Percentiles rank a stretch among this genome's conserved stretches.
These are phyloP conservation scores for Eidolon dupreanum DNA, from an alignment of 2,797 vertebrate genomes.

Conservation along the genomic window DNA sequence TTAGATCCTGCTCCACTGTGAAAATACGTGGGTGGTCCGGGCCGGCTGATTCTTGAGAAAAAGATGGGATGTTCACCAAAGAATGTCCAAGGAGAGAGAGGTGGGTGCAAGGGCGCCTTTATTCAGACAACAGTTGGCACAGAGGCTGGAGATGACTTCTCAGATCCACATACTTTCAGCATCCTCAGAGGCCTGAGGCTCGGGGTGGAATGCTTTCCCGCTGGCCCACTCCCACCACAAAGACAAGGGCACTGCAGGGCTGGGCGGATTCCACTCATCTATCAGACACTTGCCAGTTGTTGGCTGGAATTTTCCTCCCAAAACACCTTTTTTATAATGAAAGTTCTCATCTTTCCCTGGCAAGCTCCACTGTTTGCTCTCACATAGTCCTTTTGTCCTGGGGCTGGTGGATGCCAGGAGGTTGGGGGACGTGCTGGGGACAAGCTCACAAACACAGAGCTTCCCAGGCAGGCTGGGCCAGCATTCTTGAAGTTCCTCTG, in stretches of 20 bases:
- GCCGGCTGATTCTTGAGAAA: neutral
- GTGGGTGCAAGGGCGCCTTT: neutral
- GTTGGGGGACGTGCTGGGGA: neutral
- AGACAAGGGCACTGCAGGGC: neutral
- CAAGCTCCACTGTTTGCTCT: neutral
- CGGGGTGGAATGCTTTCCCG: neutral
- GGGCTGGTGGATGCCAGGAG: neutral
- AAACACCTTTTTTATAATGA: neutral
- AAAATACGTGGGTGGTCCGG: fast-evolving
- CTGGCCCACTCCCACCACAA: neutral
- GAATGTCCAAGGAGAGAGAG: neutral
- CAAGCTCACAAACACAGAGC: neutral
- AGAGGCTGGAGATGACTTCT: fast-evolving
- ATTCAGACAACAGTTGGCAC: neutral
- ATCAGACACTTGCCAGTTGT: fast-evolving
- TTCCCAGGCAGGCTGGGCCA: neutral
- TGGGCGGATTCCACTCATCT: neutral
- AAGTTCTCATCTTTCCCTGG: neutral
- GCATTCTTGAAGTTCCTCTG: neutral
- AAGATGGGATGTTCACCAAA: neutral
- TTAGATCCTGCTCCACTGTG: neutral
- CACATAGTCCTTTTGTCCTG: neutral
- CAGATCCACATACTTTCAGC: neutral
- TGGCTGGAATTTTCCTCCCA: neutral
- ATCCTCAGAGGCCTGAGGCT: neutral